Evolutionary conservation across 2,797 vertebrate species (phyloP).

Genomic region (Eulemur mongoz): DNA sequence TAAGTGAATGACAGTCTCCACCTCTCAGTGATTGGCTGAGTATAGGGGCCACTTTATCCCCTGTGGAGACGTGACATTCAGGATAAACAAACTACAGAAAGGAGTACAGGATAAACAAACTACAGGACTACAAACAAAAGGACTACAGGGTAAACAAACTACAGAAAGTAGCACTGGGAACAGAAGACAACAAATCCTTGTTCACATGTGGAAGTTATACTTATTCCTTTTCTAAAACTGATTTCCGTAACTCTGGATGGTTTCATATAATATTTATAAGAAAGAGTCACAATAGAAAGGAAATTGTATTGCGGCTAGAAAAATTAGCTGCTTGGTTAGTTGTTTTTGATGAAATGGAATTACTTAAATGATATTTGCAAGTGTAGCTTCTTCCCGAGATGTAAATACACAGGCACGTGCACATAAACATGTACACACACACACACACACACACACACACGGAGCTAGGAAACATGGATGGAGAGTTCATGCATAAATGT

Average conservation of each 20-base stretch:
- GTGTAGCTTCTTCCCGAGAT: rapidly evolving
- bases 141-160: neutral
- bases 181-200: rapidly evolving
- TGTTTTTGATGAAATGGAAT: neutral
- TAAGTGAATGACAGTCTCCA: rapidly evolving
- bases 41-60: rapidly evolving
- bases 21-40: rapidly evolving
- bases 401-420: rapidly evolving
- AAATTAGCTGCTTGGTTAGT: too few relatives aligned
- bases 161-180: rapidly evolving
- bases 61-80: rapidly evolving
- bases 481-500: rapidly evolving
- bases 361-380: too few relatives aligned
- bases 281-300: neutral
- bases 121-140: neutral
- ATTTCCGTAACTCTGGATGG: neutral
- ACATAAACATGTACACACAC: neutral
- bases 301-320: neutral
- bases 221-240: neutral
- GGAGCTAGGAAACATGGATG: rapidly evolving
- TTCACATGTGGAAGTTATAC: neutral
- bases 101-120: neutral
- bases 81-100: neutral
- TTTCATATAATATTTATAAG: neutral
- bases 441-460: rapidly evolving